Base-by-base conservation (phyloP, 2,113 vertebrate species). In the Nycticebus coucang region DNA sequence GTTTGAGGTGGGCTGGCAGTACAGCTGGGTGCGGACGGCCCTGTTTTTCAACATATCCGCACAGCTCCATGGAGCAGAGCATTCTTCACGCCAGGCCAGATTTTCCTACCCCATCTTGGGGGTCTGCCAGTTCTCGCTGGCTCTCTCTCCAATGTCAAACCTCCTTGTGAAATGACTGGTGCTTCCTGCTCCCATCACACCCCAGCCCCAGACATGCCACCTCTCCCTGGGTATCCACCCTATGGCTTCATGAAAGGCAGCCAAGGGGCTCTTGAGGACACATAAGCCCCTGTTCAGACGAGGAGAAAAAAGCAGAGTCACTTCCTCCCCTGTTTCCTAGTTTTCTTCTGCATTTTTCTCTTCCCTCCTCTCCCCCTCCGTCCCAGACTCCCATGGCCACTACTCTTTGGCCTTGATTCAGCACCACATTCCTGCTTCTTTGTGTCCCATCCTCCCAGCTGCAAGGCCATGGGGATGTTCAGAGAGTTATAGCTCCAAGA, bases 161-260 rank as follows among this genome's bases (percentile, higher is more conserved):
- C 95, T 91, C 95, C 97, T 97, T 97, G 96, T 96, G 97, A 98
- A 98, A 96, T 96, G 97, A 96, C 94, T 94, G 81, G 87, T 68
- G 92, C 97, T 97, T 97, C 97, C 97, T 97, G 96, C 96, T 97
- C 93, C 94, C 84, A 64, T 93, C 84, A 66, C 95, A 94, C 91
- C 94, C 95, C 96, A 96, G 95, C 93, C 93, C 86, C 93, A 96
- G 95, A 96, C 91, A 85, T 12, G 1, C 93, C 91, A 93, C 93
- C 86, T 91, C 96, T 95, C 89, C 94, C 95, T 79, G 26, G 35
- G 95, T 83, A 91, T 78, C 97, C 30, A 0, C 97, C 96, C 94
- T 90, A 2, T 1, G 50, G 84, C 89, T 79, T 93, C 1, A 60
- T 64, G 90, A 92, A 79, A 94, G 24, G 59, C 41, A 77, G 80